phyloP scores from a whole-genome alignment of 2,113 vertebrate species.

The Catharus bicknelli region DNA sequence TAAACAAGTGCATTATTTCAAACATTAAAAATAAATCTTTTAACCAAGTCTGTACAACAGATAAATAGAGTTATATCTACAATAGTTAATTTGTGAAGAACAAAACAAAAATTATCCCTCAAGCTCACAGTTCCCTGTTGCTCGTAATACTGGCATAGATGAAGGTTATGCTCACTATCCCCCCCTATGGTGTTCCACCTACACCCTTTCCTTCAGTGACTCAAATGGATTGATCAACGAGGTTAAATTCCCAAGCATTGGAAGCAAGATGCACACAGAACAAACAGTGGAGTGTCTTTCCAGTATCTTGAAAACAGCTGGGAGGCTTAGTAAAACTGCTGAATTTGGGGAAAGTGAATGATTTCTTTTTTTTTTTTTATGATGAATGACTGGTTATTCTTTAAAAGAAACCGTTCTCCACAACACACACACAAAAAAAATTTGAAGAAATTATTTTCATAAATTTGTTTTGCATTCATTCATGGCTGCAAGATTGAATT shows the following conservation, averaged over 20 bases:
- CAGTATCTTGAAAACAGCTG: background rate
- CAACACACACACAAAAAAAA: background rate
- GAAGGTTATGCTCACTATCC: background rate
- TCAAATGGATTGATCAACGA: background rate
- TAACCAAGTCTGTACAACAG: slow-evolving; percentile 71
- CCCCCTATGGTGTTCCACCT: background rate
- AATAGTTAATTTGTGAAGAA: slow-evolving; percentile 66
- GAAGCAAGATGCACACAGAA: slow-evolving; percentile 37
- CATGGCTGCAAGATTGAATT: background rate
- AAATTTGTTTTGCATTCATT: background rate
- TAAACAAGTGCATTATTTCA: slow-evolving; percentile 74
- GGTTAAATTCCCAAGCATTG: slow-evolving; percentile 19
- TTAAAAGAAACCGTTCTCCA: slow-evolving; percentile 5
- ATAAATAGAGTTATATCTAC: slow-evolving; percentile 70
- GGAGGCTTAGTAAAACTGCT: background rate
- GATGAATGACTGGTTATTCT: background rate
- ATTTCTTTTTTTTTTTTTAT: background rate
- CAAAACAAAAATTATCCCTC: slow-evolving; percentile 12
- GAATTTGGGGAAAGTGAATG: background rate
- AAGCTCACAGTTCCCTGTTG: slow-evolving; percentile 26
- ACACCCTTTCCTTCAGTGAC: background rate
- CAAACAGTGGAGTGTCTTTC: background rate
- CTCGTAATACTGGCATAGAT: slow-evolving; percentile 34
- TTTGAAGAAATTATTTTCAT: background rate
- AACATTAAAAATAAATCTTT: slow-evolving; percentile 72